phyloP scores from a whole-genome alignment of 2,797 vertebrate genomes.

The Australoheros facetus region DNA sequence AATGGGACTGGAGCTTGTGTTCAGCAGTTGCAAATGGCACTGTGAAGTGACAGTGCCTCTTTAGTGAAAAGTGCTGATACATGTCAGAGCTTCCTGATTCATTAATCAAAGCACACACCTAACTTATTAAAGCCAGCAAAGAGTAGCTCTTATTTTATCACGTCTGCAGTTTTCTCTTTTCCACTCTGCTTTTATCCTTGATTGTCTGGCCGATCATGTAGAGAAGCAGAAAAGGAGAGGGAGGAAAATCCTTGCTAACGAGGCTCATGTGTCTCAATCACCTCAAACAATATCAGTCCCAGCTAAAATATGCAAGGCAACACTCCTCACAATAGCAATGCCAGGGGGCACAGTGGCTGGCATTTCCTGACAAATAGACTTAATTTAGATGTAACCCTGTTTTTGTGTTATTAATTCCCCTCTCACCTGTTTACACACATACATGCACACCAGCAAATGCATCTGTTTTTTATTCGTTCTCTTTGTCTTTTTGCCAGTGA shows the following conservation, averaged over 20 bases:
- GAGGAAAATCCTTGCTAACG: constrained; percentile 40
- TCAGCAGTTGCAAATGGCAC: constrained; percentile 10
- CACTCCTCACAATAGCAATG: constrained; percentile 33
- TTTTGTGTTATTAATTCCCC: constrained; percentile 55
- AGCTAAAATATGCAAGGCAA: constrained; percentile 46
- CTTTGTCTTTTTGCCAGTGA: constrained; percentile 51
- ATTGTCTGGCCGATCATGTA: constrained; percentile 25
- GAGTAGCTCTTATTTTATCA: constrained; percentile 43
- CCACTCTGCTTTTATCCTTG: constrained; percentile 14
- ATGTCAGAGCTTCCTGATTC: constrained; percentile 52
- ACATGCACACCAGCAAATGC: neutral
- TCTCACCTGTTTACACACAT: constrained; percentile 28
- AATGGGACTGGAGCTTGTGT: constrained; percentile 14
- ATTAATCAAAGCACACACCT: constrained; percentile 62
- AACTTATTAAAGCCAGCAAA: constrained; percentile 53
- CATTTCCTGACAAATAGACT: constrained; percentile 61
- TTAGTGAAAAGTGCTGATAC: constrained; percentile 60
- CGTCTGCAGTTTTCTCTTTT: constrained; percentile 22
- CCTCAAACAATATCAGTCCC: constrained; percentile 51
- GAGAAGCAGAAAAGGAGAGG: constrained; percentile 17
- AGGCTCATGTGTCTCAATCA: constrained; percentile 52
- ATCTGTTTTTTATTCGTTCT: constrained; percentile 3
- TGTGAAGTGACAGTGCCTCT: constrained; percentile 17
- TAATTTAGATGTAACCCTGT: constrained; percentile 55
- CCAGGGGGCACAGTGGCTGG: constrained; percentile 46